Base-by-base conservation (phyloP, 2,888 invertebrate genomes). In the Sinodicranocentrus sp. region DNA sequence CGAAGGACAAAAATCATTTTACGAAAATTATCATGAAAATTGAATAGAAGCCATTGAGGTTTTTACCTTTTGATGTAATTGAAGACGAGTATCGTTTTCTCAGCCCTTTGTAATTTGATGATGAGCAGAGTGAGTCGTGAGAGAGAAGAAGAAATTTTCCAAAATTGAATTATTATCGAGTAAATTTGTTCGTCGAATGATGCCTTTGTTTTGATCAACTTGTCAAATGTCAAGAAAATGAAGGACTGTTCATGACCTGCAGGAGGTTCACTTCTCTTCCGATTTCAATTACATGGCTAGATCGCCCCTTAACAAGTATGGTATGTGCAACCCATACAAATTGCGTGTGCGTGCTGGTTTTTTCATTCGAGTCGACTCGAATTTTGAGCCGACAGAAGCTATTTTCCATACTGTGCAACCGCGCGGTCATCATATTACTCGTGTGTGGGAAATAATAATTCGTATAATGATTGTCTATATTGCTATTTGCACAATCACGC, bases 41-140 rank as follows among this genome's bases (percentile, higher is more conserved):
- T 2, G 15, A n/a, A 48, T 48, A 15, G n/a, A 48, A 52, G 52
- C 52, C 52, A 52, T 8, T 44, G 15, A 1, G 52, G 19, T 52
- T 17, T 39, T 39, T 33, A 33, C 5, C 33, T 33, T 33, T 33
- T 33, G 10, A 33, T 33, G 33, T 10, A 33, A 10, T 33, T 33
- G 10, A n/a, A n/a, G n/a, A n/a, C n/a, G n/a, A n/a, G n/a, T n/a
- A 71, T 72, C 59, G 25, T 57, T 72, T 54, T 70, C 48, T n/a
- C n/a, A n/a, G n/a, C n/a, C n/a, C n/a, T n/a, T n/a, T 10, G 73
- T 80, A 80, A 80, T 80, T 73, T 67, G 80, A 80, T 80, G 72
- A 80, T 80, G 33, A 33, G 33, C 3, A 33, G 10, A 33, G 5
- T 10, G 10, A 33, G 33, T 33, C 33, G 33, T 59, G 59, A 59